phyloP scores from a whole-genome alignment of 2,888 invertebrate species.

The Seladonia tumulorum region DNA sequence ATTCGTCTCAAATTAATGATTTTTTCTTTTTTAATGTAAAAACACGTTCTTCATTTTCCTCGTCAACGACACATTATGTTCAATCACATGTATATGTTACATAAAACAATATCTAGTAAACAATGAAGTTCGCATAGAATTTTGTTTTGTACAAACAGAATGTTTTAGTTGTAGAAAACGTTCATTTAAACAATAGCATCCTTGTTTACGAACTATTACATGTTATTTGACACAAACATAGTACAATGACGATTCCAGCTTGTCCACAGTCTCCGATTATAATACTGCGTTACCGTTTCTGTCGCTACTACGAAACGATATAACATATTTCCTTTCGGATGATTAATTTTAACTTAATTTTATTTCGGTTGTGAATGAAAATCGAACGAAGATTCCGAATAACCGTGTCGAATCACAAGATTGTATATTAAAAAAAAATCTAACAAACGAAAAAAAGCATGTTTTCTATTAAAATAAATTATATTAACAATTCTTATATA shows the following conservation, averaged over 20 bases:
- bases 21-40: constrained; percentile 5
- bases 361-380: neutral
- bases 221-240: constrained; percentile 17
- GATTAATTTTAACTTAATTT: constrained; percentile 16
- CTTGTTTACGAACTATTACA: constrained; percentile 19
- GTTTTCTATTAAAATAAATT: constrained; percentile 40
- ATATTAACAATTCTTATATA: constrained; percentile 42
- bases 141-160: constrained; percentile 22
- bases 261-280: constrained; percentile 22
- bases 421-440: constrained; percentile 37
- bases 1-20: constrained; percentile 17
- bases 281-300: constrained; percentile 33
- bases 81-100: neutral
- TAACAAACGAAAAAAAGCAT: constrained; percentile 20
- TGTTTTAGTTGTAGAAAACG: neutral
- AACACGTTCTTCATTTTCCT: constrained; percentile 17
- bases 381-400: neutral
- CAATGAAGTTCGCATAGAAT: constrained; percentile 21
- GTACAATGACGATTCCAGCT: constrained; percentile 7
- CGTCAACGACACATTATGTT: constrained; percentile 7
- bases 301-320: neutral
- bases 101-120: constrained; percentile 20
- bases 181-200: neutral
- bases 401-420: constrained; percentile 5
- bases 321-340: neutral